Conservation (phyloP, 1,140 invertebrate species). For the Choristoneura fumiferana region DNA sequence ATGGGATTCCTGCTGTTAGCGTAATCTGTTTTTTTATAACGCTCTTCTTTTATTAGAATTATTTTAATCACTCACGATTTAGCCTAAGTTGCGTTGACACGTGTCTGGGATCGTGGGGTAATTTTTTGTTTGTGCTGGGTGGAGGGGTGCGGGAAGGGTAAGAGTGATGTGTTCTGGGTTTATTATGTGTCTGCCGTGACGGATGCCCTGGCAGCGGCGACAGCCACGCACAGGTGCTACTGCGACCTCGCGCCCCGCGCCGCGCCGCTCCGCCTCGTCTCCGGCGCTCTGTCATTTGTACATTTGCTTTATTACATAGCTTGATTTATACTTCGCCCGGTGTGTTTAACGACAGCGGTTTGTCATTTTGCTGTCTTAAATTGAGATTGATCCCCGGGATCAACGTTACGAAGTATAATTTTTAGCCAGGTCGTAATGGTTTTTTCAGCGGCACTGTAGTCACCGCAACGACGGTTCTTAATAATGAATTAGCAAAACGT, state of each 20-base stretch:
- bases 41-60: background rate
- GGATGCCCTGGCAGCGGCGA: slow-evolving; percentile 50
- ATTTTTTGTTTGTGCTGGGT: background rate
- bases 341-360: slow-evolving; percentile 67
- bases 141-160: slow-evolving; percentile 10
- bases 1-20: slow-evolving; percentile 67
- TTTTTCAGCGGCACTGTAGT: no score
- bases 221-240: slow-evolving; percentile 32
- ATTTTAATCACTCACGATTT: slow-evolving; percentile 17
- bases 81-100: slow-evolving; percentile 10
- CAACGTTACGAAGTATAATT: slow-evolving; percentile 44
- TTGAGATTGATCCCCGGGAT: slow-evolving; percentile 69
- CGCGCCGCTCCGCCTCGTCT: slow-evolving; percentile 12
- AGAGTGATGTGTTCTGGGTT: slow-evolving; percentile 47
- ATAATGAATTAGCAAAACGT: no score
- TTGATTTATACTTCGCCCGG: slow-evolving; percentile 69
- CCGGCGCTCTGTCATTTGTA: slow-evolving; percentile 50
- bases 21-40: slow-evolving; percentile 52
- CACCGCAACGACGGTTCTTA: no score
- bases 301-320: slow-evolving; percentile 63
- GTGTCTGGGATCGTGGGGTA: background rate
- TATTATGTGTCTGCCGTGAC: slow-evolving; percentile 63
- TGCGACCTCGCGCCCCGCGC: slow-evolving; percentile 23
- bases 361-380: slow-evolving; percentile 72
- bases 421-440: slow-evolving; percentile 23